Evolutionary conservation across 2,888 invertebrate species (phyloP).

Genomic region (Clepsis dumicolana): DNA sequence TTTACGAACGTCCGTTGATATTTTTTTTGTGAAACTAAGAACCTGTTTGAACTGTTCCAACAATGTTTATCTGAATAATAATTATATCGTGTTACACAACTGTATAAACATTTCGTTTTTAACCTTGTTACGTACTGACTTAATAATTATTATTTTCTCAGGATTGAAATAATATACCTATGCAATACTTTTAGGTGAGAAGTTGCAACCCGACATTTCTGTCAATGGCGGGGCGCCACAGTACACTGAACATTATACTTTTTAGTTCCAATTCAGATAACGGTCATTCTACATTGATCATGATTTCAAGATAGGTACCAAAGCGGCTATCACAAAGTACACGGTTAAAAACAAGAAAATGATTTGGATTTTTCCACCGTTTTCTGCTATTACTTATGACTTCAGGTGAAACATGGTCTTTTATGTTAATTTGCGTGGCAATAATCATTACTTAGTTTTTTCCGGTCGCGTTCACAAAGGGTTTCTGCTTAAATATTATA

Average conservation of each 20-base stretch:
- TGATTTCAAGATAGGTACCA: too few species aligned
- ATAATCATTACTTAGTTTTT: background rate
- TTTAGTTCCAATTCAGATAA: constrained; percentile 1
- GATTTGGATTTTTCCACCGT: background rate
- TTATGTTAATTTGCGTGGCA: background rate
- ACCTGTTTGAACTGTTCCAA: background rate
- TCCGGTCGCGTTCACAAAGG: background rate
- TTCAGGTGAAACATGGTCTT: background rate
- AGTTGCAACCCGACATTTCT: background rate
- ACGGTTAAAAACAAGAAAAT: background rate
- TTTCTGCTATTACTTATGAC: background rate
- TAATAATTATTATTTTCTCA: too few species aligned
- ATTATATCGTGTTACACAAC: too few species aligned
- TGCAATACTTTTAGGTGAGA: too few species aligned
- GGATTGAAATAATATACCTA: too few species aligned
- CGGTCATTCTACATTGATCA: too few species aligned
- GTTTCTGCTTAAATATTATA: background rate
- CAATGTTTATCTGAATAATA: background rate
- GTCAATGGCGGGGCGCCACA: too few species aligned
- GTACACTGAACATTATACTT: background rate
- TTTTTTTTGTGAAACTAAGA: constrained; percentile 1
- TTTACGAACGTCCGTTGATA: constrained; percentile 24
- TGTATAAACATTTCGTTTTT: too few species aligned
- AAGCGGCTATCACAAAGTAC: too few species aligned
- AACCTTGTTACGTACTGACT: too few species aligned